Percentiles rank a stretch among this genome's conserved stretches.
Conservation (phyloP, 1,140 invertebrate species). For the Goniozus legneri region DNA sequence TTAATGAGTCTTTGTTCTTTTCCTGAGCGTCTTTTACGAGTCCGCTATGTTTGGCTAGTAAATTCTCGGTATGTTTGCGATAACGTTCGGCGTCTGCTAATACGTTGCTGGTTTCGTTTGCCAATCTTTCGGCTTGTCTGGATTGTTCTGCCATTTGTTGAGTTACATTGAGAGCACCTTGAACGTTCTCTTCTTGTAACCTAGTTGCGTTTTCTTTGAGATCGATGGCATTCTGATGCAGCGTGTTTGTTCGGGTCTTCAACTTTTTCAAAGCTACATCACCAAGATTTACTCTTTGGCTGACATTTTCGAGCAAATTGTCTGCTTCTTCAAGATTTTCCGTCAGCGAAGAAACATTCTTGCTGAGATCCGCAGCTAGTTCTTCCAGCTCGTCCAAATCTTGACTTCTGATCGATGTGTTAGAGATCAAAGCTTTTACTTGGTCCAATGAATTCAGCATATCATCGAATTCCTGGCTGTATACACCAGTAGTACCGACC, state of each 20-base stretch:
- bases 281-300: constrained; percentile 72
- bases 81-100: constrained; percentile 76
- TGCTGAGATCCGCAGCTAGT: constrained; percentile 56
- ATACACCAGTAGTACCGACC: constrained; percentile 92
- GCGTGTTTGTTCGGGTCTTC: constrained; percentile 65
- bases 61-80: constrained; percentile 76
- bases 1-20: constrained; percentile 67
- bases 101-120: constrained; percentile 52
- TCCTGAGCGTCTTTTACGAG: constrained; percentile 69
- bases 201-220: constrained; percentile 84
- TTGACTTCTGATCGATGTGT: constrained; percentile 68
- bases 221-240: constrained; percentile 70
- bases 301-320: constrained; percentile 69
- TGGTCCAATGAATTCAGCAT: constrained; percentile 83
- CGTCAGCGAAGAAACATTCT: constrained; percentile 53
- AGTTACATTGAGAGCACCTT: constrained; percentile 90
- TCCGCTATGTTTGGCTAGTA: constrained; percentile 68
- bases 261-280: constrained; percentile 75
- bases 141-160: constrained; percentile 71
- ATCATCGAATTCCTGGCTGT: constrained; percentile 87
- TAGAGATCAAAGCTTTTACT: constrained; percentile 73
- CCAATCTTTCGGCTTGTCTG: constrained; percentile 67
- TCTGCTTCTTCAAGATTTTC: constrained; percentile 62
- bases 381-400: constrained; percentile 67
- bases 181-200: constrained; percentile 91